Base-by-base conservation (phyloP, 92 coral and sea anemone species). In the Parazoanthus swiftii region DNA sequence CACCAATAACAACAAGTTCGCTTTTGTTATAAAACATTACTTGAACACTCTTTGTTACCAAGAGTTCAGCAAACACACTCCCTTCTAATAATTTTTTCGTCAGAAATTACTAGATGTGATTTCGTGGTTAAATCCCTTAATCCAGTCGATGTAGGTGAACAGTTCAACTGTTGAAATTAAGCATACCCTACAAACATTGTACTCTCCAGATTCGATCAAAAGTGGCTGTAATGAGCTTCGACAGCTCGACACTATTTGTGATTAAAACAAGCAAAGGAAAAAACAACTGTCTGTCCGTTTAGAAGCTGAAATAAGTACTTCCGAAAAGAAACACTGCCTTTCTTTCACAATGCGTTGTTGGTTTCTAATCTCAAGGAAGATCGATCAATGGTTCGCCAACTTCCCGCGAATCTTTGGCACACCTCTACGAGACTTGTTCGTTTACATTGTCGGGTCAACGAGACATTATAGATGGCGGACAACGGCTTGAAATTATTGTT, bases 401-500 rank as follows among this genome's bases (percentile, higher is more conserved):
- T 83, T 70, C 39, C 86, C 86, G 86, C 86, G 74, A 83, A 84
- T 16, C 21, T 39, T 71, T 33, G 63, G 78, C 77, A 84, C 87
- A 84, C 87, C 87, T 84, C 87, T 71, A 9, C 48, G 63, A 84
- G 44, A 63, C 70, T 54, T 63, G 70, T 43, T 50, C 86, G 86
- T 70, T 83, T 83, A 68, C 78, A 83, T 83, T 71, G 78, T 84
- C 78, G 39, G 44, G 77, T 84, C 65, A 71, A 84, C 79, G 51
- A 84, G 66, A 84, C 78, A 26, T 23, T 35, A 36, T 43, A 65
- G 4, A 83, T n/a, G 81, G 33, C 56, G 85, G 23, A 26, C 51
- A 75, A 86, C 87, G 63, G 72, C 81, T 79, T 67, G 73, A 86
- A 88, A 65, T 51, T 86, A 48, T 81, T 86, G 85, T 67, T 42